These are phyloP conservation scores for Apodemus speciosus DNA, from an alignment of 2,113 vertebrate species.

Conservation along the genomic window DNA sequence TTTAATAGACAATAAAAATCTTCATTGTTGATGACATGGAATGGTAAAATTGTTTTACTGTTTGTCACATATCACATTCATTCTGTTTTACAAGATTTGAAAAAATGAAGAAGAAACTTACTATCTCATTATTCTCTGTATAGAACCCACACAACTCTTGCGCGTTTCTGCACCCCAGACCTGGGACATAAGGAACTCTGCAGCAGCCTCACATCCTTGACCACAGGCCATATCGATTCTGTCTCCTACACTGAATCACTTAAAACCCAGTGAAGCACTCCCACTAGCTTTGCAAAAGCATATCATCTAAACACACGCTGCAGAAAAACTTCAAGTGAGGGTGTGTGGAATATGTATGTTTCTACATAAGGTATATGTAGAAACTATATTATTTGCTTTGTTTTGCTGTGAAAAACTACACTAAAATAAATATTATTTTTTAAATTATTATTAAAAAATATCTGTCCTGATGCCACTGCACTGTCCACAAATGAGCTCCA, in stretches of 20 bases:
- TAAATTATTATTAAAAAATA: neutral
- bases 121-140: neutral
- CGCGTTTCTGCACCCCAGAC: neutral
- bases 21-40: neutral
- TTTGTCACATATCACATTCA: neutral
- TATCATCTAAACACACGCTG: neutral
- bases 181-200: neutral
- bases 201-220: neutral
- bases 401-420: neutral
- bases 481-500: neutral
- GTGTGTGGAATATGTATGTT: too few species aligned
- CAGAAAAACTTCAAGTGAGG: neutral
- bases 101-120: conserved; percentile 9
- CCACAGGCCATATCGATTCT: neutral
- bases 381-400: neutral
- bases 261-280: neutral
- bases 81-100: neutral
- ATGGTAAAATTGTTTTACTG: too few species aligned
- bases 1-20: neutral
- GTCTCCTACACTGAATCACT: neutral
- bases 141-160: neutral
- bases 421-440: neutral
- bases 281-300: neutral
- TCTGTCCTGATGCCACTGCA: neutral
- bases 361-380: fast-evolving